phyloP scores from a whole-genome alignment of 2,113 vertebrate species.

The Todiramphus chloris region DNA sequence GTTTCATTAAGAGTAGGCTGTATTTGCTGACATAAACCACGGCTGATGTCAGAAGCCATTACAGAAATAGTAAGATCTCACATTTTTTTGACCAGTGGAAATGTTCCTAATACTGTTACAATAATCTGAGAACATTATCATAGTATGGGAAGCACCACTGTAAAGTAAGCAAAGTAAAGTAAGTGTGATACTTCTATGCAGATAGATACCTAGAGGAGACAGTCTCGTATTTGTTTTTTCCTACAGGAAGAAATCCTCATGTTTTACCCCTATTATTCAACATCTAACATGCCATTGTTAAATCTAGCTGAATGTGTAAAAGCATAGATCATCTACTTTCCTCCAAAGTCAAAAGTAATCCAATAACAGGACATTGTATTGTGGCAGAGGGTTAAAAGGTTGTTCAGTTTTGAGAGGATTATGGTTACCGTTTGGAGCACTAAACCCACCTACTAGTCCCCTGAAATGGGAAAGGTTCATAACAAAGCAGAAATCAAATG shows the following conservation, averaged over 20 bases:
- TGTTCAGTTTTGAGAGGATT: neutral
- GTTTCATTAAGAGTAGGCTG: neutral
- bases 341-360: neutral
- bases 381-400: neutral
- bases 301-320: neutral
- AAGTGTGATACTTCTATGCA: neutral
- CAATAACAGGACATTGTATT: neutral
- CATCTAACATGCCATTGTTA: neutral
- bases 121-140: neutral
- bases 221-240: neutral
- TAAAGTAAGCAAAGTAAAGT: neutral
- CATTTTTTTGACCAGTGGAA: neutral
- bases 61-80: neutral
- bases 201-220: neutral
- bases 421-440: neutral
- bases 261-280: neutral
- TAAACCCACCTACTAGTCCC: neutral
- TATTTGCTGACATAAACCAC: neutral
- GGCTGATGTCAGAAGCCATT: neutral
- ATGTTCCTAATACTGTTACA: neutral
- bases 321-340: neutral
- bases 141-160: neutral
- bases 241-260: neutral
- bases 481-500: neutral
- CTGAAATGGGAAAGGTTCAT: neutral